Evolutionary conservation across 2,888 invertebrate genomes (phyloP).

Genomic region (Lasioglossum pauxillum): DNA sequence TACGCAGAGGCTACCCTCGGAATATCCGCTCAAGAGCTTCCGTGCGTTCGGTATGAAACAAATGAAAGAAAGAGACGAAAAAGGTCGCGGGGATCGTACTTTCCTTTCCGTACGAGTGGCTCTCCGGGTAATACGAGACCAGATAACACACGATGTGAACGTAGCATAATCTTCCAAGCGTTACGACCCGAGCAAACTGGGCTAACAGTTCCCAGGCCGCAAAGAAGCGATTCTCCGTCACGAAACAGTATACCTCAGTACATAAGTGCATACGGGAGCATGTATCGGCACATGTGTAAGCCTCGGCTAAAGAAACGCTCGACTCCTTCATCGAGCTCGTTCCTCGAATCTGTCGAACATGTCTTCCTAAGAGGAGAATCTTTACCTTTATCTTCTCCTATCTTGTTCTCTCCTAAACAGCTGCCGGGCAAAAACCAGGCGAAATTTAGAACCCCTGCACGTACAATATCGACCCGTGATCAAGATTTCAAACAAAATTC

Average conservation of each 20-base stretch:
- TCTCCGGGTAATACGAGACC: conserved; percentile 51
- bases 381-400: not conserved
- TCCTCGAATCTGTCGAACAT: conserved; percentile 35
- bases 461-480: not conserved
- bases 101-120: conserved; percentile 44
- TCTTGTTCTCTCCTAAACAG: not conserved
- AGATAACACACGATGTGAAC: conserved; percentile 71
- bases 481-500: not conserved
- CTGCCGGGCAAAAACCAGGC: not conserved
- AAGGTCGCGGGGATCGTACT: conserved; percentile 24
- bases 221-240: conserved; percentile 60
- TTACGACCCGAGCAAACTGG: conserved; percentile 77
- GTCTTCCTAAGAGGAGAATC: not conserved
- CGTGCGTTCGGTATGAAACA: not conserved
- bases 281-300: conserved; percentile 40
- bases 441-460: not conserved
- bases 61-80: not conserved
- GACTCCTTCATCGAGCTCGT: conserved; percentile 19
- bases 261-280: conserved; percentile 25
- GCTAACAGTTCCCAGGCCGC: conserved; percentile 79
- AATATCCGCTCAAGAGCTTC: not conserved
- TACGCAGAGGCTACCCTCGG: not conserved
- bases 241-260: conserved; percentile 55
- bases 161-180: conserved; percentile 75
- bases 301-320: conserved; percentile 29